A percentile compares a stretch with the other conserved stretches of the same genome.
Evolutionary conservation across 2,113 vertebrate genomes (phyloP).

Genomic region (Daboia siamensis): DNA sequence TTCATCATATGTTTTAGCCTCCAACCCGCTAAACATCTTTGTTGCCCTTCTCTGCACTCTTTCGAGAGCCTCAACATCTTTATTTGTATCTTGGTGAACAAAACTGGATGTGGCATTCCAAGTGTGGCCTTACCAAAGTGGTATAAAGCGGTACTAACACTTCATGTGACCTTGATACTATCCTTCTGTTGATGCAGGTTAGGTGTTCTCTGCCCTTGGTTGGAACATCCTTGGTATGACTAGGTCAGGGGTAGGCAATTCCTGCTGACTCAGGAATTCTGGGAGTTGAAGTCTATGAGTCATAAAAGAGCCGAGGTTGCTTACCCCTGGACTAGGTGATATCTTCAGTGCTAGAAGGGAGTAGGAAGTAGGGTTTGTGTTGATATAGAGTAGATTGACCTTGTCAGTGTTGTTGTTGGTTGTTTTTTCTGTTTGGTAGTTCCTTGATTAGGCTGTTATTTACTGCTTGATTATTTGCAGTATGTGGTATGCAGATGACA

Average conservation of each 20-base stretch:
- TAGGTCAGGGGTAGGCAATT: no score
- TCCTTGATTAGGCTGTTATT: background rate
- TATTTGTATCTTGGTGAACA: background rate
- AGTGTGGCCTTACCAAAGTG: background rate
- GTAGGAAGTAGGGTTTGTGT: background rate
- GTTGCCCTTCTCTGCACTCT: background rate
- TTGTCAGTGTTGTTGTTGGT: background rate
- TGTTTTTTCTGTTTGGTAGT: background rate
- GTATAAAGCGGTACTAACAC: background rate
- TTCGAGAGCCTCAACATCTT: background rate
- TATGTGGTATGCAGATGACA: no score
- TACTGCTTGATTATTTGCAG: background rate
- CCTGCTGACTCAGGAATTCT: no score
- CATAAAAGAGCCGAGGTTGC: no score
- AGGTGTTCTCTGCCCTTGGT: background rate
- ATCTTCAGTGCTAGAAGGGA: background rate
- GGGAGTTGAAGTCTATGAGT: no score
- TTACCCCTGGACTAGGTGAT: background rate
- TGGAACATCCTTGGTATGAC: background rate
- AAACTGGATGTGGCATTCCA: background rate
- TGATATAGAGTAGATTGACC: background rate
- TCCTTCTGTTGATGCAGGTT: background rate
- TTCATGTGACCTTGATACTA: background rate
- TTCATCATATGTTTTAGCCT: background rate
- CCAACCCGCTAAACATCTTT: background rate